phyloP scores from a whole-genome alignment of 2,888 invertebrate species.

The Osmoderma eremita region DNA sequence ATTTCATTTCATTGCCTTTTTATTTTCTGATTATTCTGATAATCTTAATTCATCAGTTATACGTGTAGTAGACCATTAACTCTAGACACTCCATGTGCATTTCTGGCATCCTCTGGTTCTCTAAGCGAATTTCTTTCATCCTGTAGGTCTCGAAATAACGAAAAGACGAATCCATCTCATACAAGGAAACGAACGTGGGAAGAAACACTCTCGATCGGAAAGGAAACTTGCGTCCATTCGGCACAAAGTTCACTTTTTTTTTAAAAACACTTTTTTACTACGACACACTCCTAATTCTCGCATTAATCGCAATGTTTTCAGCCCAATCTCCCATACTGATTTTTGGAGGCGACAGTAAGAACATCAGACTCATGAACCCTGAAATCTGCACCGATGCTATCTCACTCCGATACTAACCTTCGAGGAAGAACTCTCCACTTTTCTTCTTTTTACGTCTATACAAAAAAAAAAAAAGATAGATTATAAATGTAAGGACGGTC shows the following conservation, averaged over 20 bases:
- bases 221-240: conserved; percentile 21
- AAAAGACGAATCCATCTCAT: too few species aligned
- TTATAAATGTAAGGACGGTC: conserved; percentile 16
- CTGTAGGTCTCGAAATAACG: too few species aligned
- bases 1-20: too few species aligned
- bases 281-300: conserved; percentile 9
- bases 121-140: too few species aligned
- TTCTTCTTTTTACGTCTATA: conserved; percentile 84
- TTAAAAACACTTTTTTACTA: conserved; percentile 18
- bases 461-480: conserved; percentile 50
- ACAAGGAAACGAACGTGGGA: conserved; percentile 27
- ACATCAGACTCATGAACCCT: conserved; percentile 57
- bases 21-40: too few species aligned
- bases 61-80: too few species aligned
- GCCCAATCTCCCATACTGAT: conserved; percentile 69
- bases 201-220: conserved; percentile 15
- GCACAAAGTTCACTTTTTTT: conserved; percentile 32
- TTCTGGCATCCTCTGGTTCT: too few species aligned
- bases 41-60: too few species aligned
- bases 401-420: conserved; percentile 84
- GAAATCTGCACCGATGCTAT: conserved; percentile 63
- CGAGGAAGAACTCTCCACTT: conserved; percentile 80
- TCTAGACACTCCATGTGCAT: too few species aligned
- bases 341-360: conserved; percentile 56
- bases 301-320: conserved; percentile 56